Evolutionary conservation across 2,113 vertebrate species (phyloP), one percentile per base, ranked within the genome.

Genomic region (Nannobrachium achirus): DNA sequence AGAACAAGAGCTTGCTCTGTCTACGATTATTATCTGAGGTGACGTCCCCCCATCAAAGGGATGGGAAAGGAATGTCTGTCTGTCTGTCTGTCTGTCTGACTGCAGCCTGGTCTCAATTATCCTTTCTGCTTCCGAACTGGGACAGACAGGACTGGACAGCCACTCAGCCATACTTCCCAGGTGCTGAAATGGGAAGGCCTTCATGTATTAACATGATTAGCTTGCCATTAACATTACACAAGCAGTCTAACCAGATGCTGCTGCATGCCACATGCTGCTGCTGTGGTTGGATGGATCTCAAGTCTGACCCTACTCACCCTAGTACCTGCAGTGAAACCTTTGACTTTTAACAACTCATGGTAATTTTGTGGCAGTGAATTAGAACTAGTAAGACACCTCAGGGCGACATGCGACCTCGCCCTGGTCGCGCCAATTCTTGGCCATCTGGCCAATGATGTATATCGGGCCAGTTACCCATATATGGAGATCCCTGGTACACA

Each of bases 131-230:
- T 33, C 59, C 1, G 18, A 13, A 6, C 18, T n/a, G n/a, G 6
- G 50, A 65, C 63, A 53, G 61, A 25, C 48, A 50, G 6, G 63
- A 10, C 40, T 33, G 25, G 25, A 33, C 25, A 33, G 25, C 25
- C 25, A 33, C 25, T 33, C 25, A 33, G 25, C 25, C 3, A 5
- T 33, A 33, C 25, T 33, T 33, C 10, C 39, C 51, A 45, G 51
- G 63, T 66, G 39, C 50, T 20, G 40, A 55, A 42, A 44, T 41
- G 15, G 19, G 13, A 42, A 55, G 49, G 40, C 50, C 51, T 20
- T 4, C 5, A 8, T 45, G 25, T 33, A 11, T n/a, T 25, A n/a
- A 49, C 7, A 33, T 33, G 25, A 16, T 64, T 53, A 41, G 39
- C 7, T 11, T 18, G 16, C 39, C 49, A 41, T 52, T 19, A 41